Percentiles rank a stretch among this genome's conserved stretches.
Conservation (phyloP, 2,797 vertebrate genomes). For the Eulemur mongoz region DNA sequence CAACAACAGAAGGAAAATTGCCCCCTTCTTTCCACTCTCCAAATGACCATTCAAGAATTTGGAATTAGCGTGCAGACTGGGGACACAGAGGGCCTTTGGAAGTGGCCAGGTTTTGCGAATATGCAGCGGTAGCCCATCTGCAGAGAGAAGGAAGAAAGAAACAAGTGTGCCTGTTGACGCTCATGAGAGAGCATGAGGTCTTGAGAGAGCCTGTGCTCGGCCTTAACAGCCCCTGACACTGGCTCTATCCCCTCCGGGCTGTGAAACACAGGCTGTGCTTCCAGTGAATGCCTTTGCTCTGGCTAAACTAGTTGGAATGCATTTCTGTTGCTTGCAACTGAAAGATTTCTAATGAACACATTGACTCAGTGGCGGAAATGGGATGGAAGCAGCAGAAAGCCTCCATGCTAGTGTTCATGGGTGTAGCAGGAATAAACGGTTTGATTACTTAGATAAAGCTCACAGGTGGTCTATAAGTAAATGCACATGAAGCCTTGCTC, state of each 20-base stretch:
- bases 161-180: no score
- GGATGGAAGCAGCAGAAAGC: not conserved
- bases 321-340: not conserved
- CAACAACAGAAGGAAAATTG: not conserved
- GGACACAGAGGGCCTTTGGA: not conserved
- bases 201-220: not conserved
- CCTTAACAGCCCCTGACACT: not conserved
- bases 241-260: not conserved
- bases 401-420: not conserved
- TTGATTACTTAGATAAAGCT: not conserved
- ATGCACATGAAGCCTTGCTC: not conserved
- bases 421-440: not conserved
- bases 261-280: not conserved
- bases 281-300: not conserved
- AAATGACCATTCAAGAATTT: not conserved
- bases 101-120: not conserved
- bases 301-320: not conserved
- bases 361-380: not conserved
- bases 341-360: not conserved
- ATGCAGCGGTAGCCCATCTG: not conserved
- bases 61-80: not conserved
- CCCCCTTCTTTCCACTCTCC: not conserved
- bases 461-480: not conserved
- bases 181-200: not conserved
- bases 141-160: not conserved